Evolutionary conservation across 1,140 invertebrate species (phyloP).

Genomic region (Drosophila ambigua): DNA sequence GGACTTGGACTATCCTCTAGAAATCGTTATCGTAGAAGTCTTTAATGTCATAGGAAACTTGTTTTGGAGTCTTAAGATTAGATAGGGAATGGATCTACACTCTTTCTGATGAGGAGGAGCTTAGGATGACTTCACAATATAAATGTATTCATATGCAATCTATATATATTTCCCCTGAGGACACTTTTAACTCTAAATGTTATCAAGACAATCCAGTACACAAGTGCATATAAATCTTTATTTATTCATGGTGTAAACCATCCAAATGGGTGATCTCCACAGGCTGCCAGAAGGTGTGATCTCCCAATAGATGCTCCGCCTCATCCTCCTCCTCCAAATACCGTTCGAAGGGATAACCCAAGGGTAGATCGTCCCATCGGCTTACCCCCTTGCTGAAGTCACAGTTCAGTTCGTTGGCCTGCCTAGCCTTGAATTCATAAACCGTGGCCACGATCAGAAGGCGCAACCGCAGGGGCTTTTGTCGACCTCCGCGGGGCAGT

Average conservation of each 20-base stretch:
- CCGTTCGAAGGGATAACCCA: constrained; percentile 52
- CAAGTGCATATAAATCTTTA: not conserved
- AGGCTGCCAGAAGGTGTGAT: constrained; percentile 28
- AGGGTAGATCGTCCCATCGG: constrained; percentile 54
- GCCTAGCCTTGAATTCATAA: constrained; percentile 40
- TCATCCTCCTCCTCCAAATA: constrained; percentile 5
- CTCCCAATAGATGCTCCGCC: constrained; percentile 5
- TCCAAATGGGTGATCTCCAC: constrained; percentile 36
- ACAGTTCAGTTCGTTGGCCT: constrained; percentile 46
- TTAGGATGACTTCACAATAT: no score
- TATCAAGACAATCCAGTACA: not conserved
- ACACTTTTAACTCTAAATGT: not conserved
- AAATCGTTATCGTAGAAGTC: no score
- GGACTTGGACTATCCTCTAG: no score
- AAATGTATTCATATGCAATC: no score
- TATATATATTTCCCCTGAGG: no score
- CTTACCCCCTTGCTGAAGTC: constrained; percentile 47
- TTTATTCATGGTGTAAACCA: not conserved
- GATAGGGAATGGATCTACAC: no score
- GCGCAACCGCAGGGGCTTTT: constrained; percentile 19
- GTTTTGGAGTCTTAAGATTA: no score
- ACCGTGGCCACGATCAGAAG: constrained; percentile 41
- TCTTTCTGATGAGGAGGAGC: no score
- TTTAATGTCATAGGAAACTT: no score
- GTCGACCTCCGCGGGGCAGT: constrained; percentile 30